These are phyloP conservation scores for Smutsia temminckii DNA, from an alignment of 2,797 vertebrate species.

Conservation along the genomic window DNA sequence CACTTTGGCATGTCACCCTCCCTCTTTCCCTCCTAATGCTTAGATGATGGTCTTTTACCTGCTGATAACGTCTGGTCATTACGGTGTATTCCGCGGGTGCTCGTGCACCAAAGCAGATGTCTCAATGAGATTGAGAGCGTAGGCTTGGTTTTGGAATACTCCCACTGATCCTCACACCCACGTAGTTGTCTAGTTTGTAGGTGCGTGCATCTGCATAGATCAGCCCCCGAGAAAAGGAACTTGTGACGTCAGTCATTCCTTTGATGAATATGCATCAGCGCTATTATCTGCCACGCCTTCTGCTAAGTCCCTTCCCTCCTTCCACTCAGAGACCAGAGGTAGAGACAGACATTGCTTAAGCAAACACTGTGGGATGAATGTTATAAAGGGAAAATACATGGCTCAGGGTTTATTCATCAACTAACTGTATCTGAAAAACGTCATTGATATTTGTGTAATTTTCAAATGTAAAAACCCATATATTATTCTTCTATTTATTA, in stretches of 20 bases:
- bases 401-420: not conserved
- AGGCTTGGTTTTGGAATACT: conserved; percentile 45
- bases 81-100: no score
- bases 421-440: conserved; percentile 11
- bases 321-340: not conserved
- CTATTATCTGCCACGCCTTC: not conserved
- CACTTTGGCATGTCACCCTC: not conserved
- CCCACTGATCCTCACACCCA: not conserved
- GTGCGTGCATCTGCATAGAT: not conserved
- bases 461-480: not conserved
- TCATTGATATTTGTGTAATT: not conserved
- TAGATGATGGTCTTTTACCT: not conserved
- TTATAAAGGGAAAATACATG: not conserved
- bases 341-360: not conserved
- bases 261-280: not conserved
- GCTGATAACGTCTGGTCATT: not conserved
- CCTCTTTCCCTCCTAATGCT: not conserved
- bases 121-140: conserved; percentile 20
- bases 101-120: accelerated
- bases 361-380: not conserved
- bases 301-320: not conserved
- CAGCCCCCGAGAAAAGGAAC: not conserved
- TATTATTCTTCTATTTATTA: not conserved
- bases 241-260: not conserved
- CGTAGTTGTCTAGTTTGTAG: not conserved